Conservation (phyloP, 2,797 vertebrate species). For the Arnoldichthys spilopterus region DNA sequence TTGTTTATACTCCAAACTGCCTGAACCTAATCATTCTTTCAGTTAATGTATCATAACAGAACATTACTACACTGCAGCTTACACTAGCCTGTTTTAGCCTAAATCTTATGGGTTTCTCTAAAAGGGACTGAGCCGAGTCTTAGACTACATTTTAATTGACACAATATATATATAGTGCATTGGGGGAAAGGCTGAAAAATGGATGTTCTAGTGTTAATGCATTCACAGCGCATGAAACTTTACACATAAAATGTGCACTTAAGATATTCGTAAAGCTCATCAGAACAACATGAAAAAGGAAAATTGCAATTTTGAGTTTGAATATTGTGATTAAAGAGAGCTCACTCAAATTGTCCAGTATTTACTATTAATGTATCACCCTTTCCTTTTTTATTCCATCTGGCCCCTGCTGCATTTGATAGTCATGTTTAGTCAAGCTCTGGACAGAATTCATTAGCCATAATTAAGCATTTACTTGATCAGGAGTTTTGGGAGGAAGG, state of each 20-base stretch:
- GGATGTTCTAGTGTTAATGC: too few species aligned
- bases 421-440: constrained; percentile 78
- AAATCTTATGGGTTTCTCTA: too few species aligned
- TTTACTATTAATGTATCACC: constrained; percentile 51
- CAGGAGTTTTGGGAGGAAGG: constrained; percentile 68
- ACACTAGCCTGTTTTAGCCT: neutral
- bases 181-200: too few species aligned
- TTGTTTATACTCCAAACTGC: neutral
- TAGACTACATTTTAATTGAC: too few species aligned
- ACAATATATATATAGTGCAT: too few species aligned
- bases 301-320: neutral
- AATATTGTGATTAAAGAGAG: constrained; percentile 45
- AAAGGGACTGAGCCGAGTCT: too few species aligned
- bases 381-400: constrained; percentile 50
- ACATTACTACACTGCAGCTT: too few species aligned
- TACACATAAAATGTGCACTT: too few species aligned
- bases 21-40: neutral
- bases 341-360: constrained; percentile 51
- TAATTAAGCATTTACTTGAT: constrained; percentile 83
- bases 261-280: neutral
- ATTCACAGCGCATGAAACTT: too few species aligned
- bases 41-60: neutral
- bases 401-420: constrained; percentile 69
- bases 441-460: constrained; percentile 79
- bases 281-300: neutral